These are phyloP conservation scores for Aplysina aerophoba DNA, from an alignment of 37 sponge, comb jelly and placozoan species.

Conservation along the genomic window DNA sequence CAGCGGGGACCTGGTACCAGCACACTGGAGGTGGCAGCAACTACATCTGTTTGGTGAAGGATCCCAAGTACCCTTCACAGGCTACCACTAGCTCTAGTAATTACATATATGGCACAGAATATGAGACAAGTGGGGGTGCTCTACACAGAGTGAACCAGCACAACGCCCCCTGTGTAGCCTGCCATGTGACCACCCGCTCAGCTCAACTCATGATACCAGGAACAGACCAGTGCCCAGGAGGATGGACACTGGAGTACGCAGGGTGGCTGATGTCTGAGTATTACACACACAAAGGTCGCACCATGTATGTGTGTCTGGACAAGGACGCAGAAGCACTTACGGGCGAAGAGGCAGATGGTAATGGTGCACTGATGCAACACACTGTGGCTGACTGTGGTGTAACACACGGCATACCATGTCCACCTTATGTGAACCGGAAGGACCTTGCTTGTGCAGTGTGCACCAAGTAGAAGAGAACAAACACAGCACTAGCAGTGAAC, in stretches of 20 bases:
- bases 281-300: not conserved
- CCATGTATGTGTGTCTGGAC: slow-evolving; percentile 59
- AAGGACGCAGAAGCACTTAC: slow-evolving; percentile 35
- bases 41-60: slow-evolving; percentile 17
- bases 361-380: slow-evolving; percentile 47
- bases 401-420: slow-evolving; percentile 46
- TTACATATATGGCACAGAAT: slow-evolving; percentile 34
- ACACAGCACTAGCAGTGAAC: too few species aligned
- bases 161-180: slow-evolving; percentile 66
- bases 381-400: slow-evolving; percentile 39
- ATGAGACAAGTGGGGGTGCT: slow-evolving; percentile 7
- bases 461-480: slow-evolving; percentile 8
- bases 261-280: slow-evolving; percentile 57
- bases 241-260: slow-evolving; percentile 59
- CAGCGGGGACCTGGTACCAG: slow-evolving; percentile 32
- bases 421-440: slow-evolving; percentile 41
- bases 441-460: slow-evolving; percentile 68
- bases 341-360: not conserved
- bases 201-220: slow-evolving; percentile 62
- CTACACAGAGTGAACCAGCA: not conserved
- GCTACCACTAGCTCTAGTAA: slow-evolving; percentile 3
- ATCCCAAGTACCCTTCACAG: slow-evolving; percentile 15
- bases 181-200: slow-evolving; percentile 36
- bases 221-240: slow-evolving; percentile 31
- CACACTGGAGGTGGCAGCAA: slow-evolving; percentile 33